Evolutionary conservation across 2,797 vertebrate species (phyloP).

Genomic region (Lerista edwardsae): DNA sequence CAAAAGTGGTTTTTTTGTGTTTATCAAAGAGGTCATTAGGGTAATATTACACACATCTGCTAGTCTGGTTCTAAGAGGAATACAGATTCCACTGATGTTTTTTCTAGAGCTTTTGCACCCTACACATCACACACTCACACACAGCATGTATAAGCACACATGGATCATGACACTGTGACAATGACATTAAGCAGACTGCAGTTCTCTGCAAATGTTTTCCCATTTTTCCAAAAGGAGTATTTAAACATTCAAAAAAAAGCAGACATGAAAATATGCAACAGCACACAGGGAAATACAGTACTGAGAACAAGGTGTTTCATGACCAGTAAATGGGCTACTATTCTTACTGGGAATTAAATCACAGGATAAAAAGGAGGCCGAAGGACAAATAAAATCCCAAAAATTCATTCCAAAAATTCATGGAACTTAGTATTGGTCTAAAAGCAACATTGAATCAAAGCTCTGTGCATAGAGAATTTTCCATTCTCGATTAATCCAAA

Average conservation of each 20-base stretch:
- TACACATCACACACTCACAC: neutral
- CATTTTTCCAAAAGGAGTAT: conserved; percentile 17
- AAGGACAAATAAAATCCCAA: neutral
- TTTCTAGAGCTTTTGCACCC: neutral
- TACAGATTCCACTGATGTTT: neutral
- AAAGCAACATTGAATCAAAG: conserved; percentile 20
- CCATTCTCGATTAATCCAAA: conserved; percentile 20
- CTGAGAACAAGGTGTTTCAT: neutral
- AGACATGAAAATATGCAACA: conserved; percentile 16
- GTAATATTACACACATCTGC: neutral
- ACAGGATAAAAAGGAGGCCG: conserved; percentile 6
- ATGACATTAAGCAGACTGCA: conserved; percentile 48
- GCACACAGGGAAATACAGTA: neutral
- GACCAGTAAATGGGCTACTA: neutral
- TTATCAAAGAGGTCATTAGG: neutral
- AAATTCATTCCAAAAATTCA: conserved; percentile 23
- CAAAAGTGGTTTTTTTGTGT: neutral
- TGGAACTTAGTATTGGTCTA: conserved; percentile 20
- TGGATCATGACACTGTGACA: conserved; percentile 29
- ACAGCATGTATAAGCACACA: conserved; percentile 35
- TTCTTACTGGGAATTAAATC: conserved; percentile 17
- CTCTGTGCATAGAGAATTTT: conserved; percentile 25
- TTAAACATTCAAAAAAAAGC: conserved; percentile 23
- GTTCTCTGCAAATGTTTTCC: conserved; percentile 31
- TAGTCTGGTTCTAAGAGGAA: neutral